Conservation (phyloP, 2,888 invertebrate genomes). For the Crepidodera aurea region DNA sequence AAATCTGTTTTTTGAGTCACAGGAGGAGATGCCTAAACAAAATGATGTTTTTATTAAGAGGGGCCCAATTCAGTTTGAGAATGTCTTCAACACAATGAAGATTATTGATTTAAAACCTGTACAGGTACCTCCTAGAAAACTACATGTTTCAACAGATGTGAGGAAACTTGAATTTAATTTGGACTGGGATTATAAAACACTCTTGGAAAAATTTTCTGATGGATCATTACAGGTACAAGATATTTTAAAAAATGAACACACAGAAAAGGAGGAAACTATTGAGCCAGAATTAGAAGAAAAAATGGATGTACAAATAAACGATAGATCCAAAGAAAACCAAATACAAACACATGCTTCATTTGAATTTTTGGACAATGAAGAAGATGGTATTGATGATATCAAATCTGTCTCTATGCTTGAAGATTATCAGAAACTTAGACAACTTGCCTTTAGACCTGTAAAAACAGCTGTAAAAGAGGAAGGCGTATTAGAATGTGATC, state of each 20-base stretch:
- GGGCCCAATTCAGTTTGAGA: constrained; percentile 68
- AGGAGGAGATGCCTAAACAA: constrained; percentile 58
- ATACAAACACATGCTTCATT: no score
- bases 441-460: constrained; percentile 49
- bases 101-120: constrained; percentile 72
- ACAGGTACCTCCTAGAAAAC: constrained; percentile 63
- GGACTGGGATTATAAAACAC: constrained; percentile 50
- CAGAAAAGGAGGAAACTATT: constrained; percentile 24
- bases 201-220: constrained; percentile 53
- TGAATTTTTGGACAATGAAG: background rate
- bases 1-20: constrained; percentile 76
- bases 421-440: constrained; percentile 50
- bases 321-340: constrained; percentile 25
- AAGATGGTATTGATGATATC: constrained; percentile 20
- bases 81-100: constrained; percentile 72
- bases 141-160: constrained; percentile 41
- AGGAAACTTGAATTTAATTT: constrained; percentile 51
- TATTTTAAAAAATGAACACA: constrained; percentile 36
- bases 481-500: constrained; percentile 41
- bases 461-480: constrained; percentile 42
- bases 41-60: constrained; percentile 57
- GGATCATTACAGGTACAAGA: constrained; percentile 53
- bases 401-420: constrained; percentile 27
- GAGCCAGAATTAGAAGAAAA: constrained; percentile 5
- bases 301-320: constrained; percentile 3